Conservation (phyloP, 2,113 vertebrate genomes). For the Meriones unguiculatus region DNA sequence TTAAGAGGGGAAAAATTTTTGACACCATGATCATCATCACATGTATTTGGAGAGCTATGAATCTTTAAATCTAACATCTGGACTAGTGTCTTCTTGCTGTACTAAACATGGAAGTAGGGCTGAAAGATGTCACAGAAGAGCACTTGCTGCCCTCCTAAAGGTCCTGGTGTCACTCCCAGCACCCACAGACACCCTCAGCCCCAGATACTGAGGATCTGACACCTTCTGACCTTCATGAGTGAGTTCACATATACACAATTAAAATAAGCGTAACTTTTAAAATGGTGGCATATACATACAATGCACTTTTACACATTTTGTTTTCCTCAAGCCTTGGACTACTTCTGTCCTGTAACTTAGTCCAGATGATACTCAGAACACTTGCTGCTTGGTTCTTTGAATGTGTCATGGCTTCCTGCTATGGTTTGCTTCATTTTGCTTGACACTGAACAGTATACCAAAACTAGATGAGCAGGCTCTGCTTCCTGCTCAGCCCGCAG, state of each 20-base stretch:
- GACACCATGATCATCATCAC: not conserved
- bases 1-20: not conserved
- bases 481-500: not conserved
- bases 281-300: not conserved
- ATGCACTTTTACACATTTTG: not conserved
- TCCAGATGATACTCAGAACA: not conserved
- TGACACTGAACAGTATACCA: not conserved
- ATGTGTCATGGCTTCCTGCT: not conserved
- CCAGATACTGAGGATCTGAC: not conserved
- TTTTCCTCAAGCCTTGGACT: not conserved
- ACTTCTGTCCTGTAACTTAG: not conserved
- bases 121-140: not conserved
- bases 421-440: not conserved
- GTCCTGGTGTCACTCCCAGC: not conserved
- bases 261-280: not conserved
- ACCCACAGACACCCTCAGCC: not conserved
- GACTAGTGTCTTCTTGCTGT: not conserved
- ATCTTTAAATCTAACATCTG: not conserved
- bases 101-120: not conserved
- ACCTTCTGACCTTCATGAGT: not conserved
- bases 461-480: not conserved
- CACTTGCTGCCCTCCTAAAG: not conserved
- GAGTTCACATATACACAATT: not conserved
- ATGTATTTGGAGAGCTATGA: not conserved
- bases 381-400: not conserved